Base-by-base conservation (phyloP, 2,888 invertebrate genomes). In the Napeogenes sylphis region DNA sequence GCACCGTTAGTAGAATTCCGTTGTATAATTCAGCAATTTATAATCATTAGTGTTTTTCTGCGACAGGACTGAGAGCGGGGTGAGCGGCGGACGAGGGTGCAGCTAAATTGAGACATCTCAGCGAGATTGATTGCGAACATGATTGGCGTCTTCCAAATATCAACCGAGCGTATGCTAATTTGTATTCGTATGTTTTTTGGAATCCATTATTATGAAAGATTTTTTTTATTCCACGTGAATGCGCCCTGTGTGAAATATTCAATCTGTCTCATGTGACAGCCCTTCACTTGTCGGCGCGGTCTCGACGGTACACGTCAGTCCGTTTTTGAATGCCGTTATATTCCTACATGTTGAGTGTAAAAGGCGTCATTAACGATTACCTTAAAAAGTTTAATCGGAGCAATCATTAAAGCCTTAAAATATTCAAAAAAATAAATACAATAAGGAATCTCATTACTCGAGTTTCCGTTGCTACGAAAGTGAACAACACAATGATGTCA, bases 401-500 rank as follows among this genome's bases (percentile, higher is more conserved):
- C 89, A 85, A 85, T 89, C 84, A 88, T 87, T 88, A 87, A 87
- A 87, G 80, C 84, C 81, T 83, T 76, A 80, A 87, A 86, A 87
- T 87, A 87, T 87, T 83, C 81, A 83, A 83, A 84, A 80, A 83
- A 83, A 84, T 79, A 84, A 83, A 80, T 83, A 83, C 81, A 80
- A 78, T 80, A 70, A 77, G 75, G 76, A 78, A 82, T 83, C 87
- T 87, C 84, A 85, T 87, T 87, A 87, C 86, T 79, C 81, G 82
- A 84, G 84, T 86, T 85, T 87, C 87, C 86, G 87, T 86, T 87
- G 83, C 84, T 84, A 87, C 86, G 87, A 87, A 87, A 88, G 85
- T 85, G 83, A 87, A 84, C 79, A 87, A 66, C 85, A 66, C 85
- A 85, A 84, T 84, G 85, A 85, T 86, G 85, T 84, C 84, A 84